Evolutionary conservation across 2,113 vertebrate genomes (phyloP), one percentile per base, ranked within the genome.

Genomic region (Chionomys nivalis): DNA sequence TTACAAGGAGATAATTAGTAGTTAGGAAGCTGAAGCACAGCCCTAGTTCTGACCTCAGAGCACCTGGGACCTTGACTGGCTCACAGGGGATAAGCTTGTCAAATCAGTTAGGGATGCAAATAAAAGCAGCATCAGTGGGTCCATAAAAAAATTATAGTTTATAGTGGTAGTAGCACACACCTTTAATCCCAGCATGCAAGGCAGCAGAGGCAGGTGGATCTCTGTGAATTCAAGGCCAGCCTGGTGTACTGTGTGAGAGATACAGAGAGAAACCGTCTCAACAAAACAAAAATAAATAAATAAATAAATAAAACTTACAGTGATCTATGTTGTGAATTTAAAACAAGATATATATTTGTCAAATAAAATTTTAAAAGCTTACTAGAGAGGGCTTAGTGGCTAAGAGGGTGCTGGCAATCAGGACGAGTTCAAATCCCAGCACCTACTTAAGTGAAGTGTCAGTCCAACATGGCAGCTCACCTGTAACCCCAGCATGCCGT

Each of bases 1-100:
- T 90, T 93, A 92, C 73, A 68, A 33, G 55, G 68, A 93, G 19
- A 92, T 63, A 87, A 76, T 36, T 47, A 79, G 39, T 91, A 66
- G 31, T 52, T 13, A 16, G 33, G 65, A 94, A 89, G 21, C 23
- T 68, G 13, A 55, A 55, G 11, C 55, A 10, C 55, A 14, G n/a
- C 12, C 47, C 5, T 89, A 19, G 11, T 19, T 79, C 52, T 79
- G 21, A 78, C 42, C 31, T 88, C n/a, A 21, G 5, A 58, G n/a
- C 36, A 19, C 28, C 76, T 83, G 86, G 10, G 39, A 82, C 70
- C 55, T 81, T 85, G 58, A 23, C 72, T 28, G 47, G 8, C 87
- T 91, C 44, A 1, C 61, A 16, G 42, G 52, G 28, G n/a, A 44
- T 81, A 42, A 87, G 28, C 36, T 89, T 16, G 2, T 77, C 91